These are phyloP conservation scores for Silurus lanzhouensis DNA, from an alignment of 2,797 vertebrate species.

Conservation along the genomic window DNA sequence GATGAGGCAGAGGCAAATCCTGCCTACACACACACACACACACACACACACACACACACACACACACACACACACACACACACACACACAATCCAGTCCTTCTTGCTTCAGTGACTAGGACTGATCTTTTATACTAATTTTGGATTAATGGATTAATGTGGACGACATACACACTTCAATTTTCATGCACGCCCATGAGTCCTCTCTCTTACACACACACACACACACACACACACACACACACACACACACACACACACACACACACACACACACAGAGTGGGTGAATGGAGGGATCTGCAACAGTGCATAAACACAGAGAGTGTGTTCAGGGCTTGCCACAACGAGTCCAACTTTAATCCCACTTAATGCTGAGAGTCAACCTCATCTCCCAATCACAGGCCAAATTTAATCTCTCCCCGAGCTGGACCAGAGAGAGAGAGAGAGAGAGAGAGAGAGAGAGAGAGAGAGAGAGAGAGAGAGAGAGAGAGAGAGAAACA, in stretches of 20 bases:
- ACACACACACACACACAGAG: conserved; percentile 40
- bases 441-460: conserved; percentile 70
- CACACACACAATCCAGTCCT: conserved; percentile 61
- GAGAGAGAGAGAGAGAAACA: not conserved
- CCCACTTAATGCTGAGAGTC: conserved; percentile 99
- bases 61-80: conserved; percentile 57
- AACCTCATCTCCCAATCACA: conserved; percentile 99
- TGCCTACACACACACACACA: conserved; percentile 26
- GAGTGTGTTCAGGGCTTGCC: conserved; percentile 87
- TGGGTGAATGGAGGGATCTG: conserved; percentile 81
- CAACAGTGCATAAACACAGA: conserved; percentile 94
- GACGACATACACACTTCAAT: conserved; percentile 53
- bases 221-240: conserved; percentile 31
- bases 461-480: conserved; percentile 56
- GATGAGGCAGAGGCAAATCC: conserved; percentile 16
- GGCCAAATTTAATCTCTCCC: conserved; percentile 98
- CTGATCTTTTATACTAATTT: conserved; percentile 99
- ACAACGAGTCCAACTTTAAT: conserved; percentile 99
- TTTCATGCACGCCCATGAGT: conserved; percentile 49
- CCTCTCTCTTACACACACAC: not conserved
- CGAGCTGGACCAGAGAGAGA: conserved; percentile 81
- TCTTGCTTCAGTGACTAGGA: conserved; percentile 85
- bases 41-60: conserved; percentile 28
- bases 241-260: conserved; percentile 36
- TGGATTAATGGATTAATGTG: conserved; percentile 88